Base-by-base conservation (phyloP, 2,797 vertebrate species). In the Schizopygopsis pylzovi region DNA sequence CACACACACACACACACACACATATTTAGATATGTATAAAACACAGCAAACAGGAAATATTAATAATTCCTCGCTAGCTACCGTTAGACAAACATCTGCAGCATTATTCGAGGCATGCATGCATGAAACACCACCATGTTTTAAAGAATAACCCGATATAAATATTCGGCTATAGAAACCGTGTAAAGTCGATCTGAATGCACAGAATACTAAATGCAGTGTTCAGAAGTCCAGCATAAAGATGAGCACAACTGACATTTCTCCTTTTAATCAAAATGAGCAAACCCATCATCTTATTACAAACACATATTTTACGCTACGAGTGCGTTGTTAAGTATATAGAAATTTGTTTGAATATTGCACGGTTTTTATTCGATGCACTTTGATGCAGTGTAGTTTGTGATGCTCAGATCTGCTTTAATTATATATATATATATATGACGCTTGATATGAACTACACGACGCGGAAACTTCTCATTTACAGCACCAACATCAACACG, bases 231-330 rank as follows among this genome's bases (percentile, higher is more conserved):
- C 61, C 25, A 6, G 61, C 15, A 25, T 12, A 25, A 63, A 6
- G 10, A 63, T 33, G 6, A 33, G 16, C 28, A 6, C 2, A 95
- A 96, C 96, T 95, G 93, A 92, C 92, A 94, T 96, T 94, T 95
- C 94, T 94, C 92, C 93, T 93, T 88, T 94, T 96, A 94, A 96
- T 95, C 92, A 94, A 94, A 95, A 92, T 90, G 1, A 63, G 11
- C 59, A 91, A 92, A 90, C 93, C 94, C 90, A 92, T 61, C 15
- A 13, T 20, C 22, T 95, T 95, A 96, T 96, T 94, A 92, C 93
- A 94, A 43, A 49, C n/a, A 28, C 71, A 16, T 20, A 18, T 6
- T 15, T n/a, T 28, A 49, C 41, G 7, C 90, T 92, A 91, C 92
- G 95, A 93, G 93, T 88, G 85, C 95, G 94, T 86, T 91, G 81